Base-by-base conservation (phyloP, 2,888 invertebrate genomes). In the Cylindroiulus punctatus region DNA sequence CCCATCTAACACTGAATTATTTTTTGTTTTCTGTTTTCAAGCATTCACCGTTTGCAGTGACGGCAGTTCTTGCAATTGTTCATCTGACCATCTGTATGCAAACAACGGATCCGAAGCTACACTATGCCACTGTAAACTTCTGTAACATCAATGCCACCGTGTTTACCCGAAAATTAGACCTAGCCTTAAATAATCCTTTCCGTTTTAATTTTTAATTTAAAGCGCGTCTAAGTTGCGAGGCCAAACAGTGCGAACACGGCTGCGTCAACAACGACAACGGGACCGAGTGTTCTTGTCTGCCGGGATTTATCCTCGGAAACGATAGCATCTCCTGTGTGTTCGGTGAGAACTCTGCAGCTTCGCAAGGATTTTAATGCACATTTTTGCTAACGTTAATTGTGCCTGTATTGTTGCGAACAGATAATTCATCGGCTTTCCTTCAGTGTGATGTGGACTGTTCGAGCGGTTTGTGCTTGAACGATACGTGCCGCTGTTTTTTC, bases 401-500 rank as follows among this genome's bases (percentile, higher is more conserved):
- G n/a, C 12, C 44, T 26, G 26, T 47, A 4, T 26, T 57, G 52
- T 32, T 85, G n/a, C 7, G 1, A 5, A 3, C n/a, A 85, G 85
- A 85, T 19, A 47, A 85, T 30, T 44, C 42, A 3, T 84, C 84
- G 10, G 4, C 84, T 1, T 52, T 52, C 22, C 14, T 85, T 52
- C 22, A 30, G 52, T 85, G 85, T 14, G 30, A 85, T n/a, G 42
- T 12, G 8, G 17, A 44, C 47, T 84, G 84, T 26, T 32, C 26
- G 5, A 7, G 14, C 36, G 85, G 85, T 14, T 17, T 57, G 17
- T 85, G 85, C 57, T 2, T 85, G 36, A 85, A 52, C n/a, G 36
- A 85, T 17, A 52, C 85, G 12, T 85, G 85, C 19, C 22, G 12
- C 19, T 85, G 85, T 26, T 52, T 85, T 30, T 26, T 19, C 47